Evolutionary conservation across 1,140 invertebrate species (phyloP).

Genomic region (Lordiphosa mommai): DNA sequence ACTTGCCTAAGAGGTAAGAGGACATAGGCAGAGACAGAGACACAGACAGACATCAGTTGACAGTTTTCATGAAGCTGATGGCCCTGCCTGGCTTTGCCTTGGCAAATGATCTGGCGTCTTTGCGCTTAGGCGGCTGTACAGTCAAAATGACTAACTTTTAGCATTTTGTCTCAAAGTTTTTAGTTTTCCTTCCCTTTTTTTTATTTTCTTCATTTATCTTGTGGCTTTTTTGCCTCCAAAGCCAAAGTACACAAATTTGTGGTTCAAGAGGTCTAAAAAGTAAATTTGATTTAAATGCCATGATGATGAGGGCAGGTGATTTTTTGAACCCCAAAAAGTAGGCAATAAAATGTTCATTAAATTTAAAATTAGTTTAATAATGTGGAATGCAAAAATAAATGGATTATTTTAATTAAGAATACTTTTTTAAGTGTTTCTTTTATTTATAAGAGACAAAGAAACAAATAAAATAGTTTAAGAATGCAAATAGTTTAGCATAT

Average conservation of each 20-base stretch:
- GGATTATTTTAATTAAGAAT: too few relatives aligned
- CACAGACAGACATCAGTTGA: slow-evolving; percentile 26
- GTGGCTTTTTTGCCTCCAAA: not conserved
- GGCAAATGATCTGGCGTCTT: slow-evolving; percentile 38
- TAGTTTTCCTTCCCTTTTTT: slow-evolving; percentile 18
- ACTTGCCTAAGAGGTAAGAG: slow-evolving; percentile 13
- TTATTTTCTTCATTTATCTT: not conserved
- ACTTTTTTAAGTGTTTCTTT: too few relatives aligned
- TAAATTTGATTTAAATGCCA: slow-evolving; percentile 21
- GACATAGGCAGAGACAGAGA: not conserved
- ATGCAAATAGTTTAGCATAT: too few relatives aligned
- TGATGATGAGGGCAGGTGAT: slow-evolving; percentile 13
- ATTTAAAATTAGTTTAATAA: slow-evolving; percentile 2
- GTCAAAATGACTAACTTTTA: slow-evolving; percentile 27
- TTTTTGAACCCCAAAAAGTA: not conserved
- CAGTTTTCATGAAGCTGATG: slow-evolving; percentile 35
- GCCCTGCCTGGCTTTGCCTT: slow-evolving; percentile 34
- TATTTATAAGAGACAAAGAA: too few relatives aligned
- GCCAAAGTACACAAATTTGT: slow-evolving; percentile 22
- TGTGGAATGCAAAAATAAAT: too few relatives aligned
- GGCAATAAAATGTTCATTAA: slow-evolving; percentile 5
- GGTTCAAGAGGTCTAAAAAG: slow-evolving; percentile 2
- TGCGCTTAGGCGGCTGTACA: slow-evolving; percentile 16
- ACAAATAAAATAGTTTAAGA: too few relatives aligned
- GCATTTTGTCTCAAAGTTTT: slow-evolving; percentile 37